Evolutionary conservation across 2,888 invertebrate species (phyloP).

Genomic region (Acronicta aceris): DNA sequence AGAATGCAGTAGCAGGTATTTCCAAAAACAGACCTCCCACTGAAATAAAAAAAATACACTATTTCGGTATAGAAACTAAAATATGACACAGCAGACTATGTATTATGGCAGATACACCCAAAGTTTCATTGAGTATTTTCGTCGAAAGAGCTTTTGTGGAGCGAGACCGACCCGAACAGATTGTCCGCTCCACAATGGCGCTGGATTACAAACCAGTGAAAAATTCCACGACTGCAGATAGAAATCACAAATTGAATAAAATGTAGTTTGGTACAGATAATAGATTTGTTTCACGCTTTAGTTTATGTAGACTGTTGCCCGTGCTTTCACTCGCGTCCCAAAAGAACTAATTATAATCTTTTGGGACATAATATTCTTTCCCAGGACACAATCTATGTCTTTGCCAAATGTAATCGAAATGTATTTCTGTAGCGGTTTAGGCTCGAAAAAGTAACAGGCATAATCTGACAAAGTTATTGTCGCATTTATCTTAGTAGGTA

Average conservation of each 20-base stretch:
- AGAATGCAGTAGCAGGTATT: no score
- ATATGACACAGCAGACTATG: conserved; percentile 28
- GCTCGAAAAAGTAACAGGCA: no score
- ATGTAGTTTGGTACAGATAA: conserved; percentile 67
- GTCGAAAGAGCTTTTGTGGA: conserved; percentile 60
- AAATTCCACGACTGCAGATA: conserved; percentile 72
- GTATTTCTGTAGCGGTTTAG: no score
- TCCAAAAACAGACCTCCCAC: no score
- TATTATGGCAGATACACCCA: conserved; percentile 19
- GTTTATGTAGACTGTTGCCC: conserved; percentile 51
- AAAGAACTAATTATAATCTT: no score
- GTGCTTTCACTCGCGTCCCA: not conserved
- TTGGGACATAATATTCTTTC: no score
- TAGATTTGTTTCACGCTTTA: conserved; percentile 67
- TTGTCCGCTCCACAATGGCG: conserved; percentile 65
- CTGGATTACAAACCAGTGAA: conserved; percentile 78
- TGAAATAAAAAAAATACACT: not conserved
- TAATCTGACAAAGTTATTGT: no score
- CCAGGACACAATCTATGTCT: no score
- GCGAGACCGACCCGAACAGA: conserved; percentile 53
- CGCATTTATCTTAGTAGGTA: no score
- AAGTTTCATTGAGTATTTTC: conserved; percentile 39
- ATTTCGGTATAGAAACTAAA: conserved; percentile 4
- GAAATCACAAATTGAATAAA: conserved; percentile 79
- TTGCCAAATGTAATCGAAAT: no score